Conservation (phyloP, 2,113 vertebrate genomes). For the Syrmaticus mikado region DNA sequence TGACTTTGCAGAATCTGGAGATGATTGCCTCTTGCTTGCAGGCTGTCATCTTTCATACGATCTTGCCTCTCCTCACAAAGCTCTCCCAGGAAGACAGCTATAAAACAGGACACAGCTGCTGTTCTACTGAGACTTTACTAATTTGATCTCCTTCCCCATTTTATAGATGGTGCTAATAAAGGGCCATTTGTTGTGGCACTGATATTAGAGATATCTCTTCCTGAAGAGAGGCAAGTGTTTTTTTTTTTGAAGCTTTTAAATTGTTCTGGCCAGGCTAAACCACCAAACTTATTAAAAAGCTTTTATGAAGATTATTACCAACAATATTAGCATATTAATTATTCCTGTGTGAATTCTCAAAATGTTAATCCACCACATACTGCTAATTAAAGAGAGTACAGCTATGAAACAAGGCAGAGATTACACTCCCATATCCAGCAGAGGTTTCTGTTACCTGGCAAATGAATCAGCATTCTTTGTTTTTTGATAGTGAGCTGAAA, state of each 20-base stretch:
- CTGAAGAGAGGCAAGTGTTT: neutral
- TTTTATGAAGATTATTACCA: slow-evolving; percentile 31
- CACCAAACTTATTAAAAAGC: neutral
- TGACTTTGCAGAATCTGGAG: neutral
- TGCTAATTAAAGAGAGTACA: slow-evolving; percentile 22
- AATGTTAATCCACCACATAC: neutral
- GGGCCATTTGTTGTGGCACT: neutral
- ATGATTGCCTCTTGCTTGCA: neutral
- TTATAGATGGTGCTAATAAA: neutral
- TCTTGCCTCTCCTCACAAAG: neutral
- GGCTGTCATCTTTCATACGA: fast-evolving
- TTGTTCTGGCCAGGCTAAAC: neutral
- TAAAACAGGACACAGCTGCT: neutral
- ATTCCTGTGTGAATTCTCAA: slow-evolving; percentile 20
- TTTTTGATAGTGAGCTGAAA: neutral
- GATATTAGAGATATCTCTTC: neutral
- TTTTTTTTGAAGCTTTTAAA: neutral
- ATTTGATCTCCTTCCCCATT: neutral
- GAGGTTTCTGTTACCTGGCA: neutral
- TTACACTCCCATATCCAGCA: neutral
- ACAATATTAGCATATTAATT: slow-evolving; percentile 54
- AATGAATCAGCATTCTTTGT: neutral
- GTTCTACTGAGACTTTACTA: neutral
- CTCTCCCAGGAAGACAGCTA: neutral
- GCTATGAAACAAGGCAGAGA: neutral